These are phyloP conservation scores for Danaus chrysippus DNA, from an alignment of 2,888 invertebrate genomes.

Conservation along the genomic window DNA sequence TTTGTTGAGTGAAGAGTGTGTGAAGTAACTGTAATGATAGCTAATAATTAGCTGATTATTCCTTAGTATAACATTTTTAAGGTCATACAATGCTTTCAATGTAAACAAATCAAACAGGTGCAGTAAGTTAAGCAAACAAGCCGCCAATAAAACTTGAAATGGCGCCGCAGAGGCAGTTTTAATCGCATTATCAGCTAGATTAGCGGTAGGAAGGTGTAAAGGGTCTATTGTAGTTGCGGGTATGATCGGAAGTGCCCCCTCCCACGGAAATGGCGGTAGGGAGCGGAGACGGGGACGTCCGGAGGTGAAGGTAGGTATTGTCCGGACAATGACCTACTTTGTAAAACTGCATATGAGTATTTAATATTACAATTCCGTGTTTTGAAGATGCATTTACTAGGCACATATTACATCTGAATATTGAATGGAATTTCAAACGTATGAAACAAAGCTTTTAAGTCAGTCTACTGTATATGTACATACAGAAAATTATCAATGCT, in stretches of 20 bases:
- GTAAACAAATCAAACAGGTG: conserved; percentile 3
- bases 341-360: conserved; percentile 20
- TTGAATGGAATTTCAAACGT: too few relatives aligned
- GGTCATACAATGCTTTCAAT: background rate
- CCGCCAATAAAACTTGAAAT: conserved; percentile 12
- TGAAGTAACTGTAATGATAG: too few relatives aligned
- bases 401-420: too few relatives aligned
- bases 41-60: too few relatives aligned
- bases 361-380: background rate
- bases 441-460: too few relatives aligned
- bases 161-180: conserved; percentile 39
- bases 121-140: conserved; percentile 9
- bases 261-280: conserved; percentile 66
- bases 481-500: too few relatives aligned
- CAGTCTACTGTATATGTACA: too few relatives aligned
- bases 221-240: conserved; percentile 63
- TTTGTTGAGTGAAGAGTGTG: too few relatives aligned
- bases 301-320: conserved; percentile 60
- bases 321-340: conserved; percentile 42
- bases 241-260: conserved; percentile 43
- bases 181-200: conserved; percentile 68
- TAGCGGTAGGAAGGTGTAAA: conserved; percentile 69
- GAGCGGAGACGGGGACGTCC: conserved; percentile 72
- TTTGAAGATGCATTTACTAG: background rate
- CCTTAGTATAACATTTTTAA: background rate